A percentile compares a stretch with the other conserved stretches of the same genome.
These are phyloP conservation scores for Festucalex cinctus DNA, from an alignment of 2,113 vertebrate genomes.

Conservation along the genomic window DNA sequence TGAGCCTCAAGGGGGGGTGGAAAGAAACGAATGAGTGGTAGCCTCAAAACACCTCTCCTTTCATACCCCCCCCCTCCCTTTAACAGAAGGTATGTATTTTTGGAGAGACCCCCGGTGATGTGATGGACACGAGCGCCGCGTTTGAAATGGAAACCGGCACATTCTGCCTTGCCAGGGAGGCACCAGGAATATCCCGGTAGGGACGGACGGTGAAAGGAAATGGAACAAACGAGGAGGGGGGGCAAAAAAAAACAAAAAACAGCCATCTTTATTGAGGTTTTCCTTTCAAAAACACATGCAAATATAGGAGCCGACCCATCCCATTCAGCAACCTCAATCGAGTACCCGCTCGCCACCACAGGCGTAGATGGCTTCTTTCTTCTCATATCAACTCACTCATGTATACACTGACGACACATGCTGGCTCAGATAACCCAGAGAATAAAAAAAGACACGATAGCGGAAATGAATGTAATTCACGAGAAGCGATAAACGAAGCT, in stretches of 20 bases:
- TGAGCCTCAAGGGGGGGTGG: conserved; percentile 40
- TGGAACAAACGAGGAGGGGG: conserved; percentile 46
- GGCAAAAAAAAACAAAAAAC: conserved; percentile 34
- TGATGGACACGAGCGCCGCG: conserved; percentile 66
- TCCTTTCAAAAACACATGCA: conserved; percentile 70
- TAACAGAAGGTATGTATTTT: conserved; percentile 73
- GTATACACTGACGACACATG: conserved; percentile 65
- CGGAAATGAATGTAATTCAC: conserved; percentile 69
- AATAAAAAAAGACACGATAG: conserved; percentile 61
- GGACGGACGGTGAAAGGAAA: conserved; percentile 53
- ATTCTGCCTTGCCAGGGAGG: conserved; percentile 56
- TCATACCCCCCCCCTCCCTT: conserved; percentile 27
- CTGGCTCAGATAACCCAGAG: conserved; percentile 61
- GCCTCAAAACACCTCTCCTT: conserved; percentile 54
- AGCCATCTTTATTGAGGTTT: conserved; percentile 68
- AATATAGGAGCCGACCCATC: conserved; percentile 60
- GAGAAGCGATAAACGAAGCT: conserved; percentile 62
- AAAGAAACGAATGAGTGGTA: conserved; percentile 36
- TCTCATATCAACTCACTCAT: conserved; percentile 58
- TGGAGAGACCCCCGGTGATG: conserved; percentile 68
- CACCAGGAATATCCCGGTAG: conserved; percentile 63
- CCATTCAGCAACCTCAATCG: conserved; percentile 60
- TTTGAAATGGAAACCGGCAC: conserved; percentile 76
- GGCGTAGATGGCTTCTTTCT: conserved; percentile 46
- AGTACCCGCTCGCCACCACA: conserved; percentile 49